Conservation (phyloP, 2,888 invertebrate genomes). For the Unio pictorum region DNA sequence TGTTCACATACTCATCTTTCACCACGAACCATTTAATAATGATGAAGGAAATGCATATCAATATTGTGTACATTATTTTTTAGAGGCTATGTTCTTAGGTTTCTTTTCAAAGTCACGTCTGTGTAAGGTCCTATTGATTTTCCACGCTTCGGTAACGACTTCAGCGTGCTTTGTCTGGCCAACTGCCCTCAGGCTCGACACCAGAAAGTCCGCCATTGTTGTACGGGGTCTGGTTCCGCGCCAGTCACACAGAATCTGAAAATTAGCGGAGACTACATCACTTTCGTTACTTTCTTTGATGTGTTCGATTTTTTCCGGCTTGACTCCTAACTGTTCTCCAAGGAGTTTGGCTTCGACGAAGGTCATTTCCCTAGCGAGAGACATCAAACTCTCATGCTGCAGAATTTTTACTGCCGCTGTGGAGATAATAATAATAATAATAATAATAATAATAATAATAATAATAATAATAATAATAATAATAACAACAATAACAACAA, state of each 20-base stretch:
- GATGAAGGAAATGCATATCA: too few relatives aligned
- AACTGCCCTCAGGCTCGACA: slow-evolving; percentile 36
- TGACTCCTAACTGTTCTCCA: slow-evolving; percentile 34
- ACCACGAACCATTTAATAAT: too few relatives aligned
- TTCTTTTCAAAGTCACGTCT: slow-evolving; percentile 27
- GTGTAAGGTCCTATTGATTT: slow-evolving; percentile 23
- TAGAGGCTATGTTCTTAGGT: too few relatives aligned
- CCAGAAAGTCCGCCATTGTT: slow-evolving; percentile 44
- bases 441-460: slow-evolving; percentile 1
- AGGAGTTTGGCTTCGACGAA: slow-evolving; percentile 30
- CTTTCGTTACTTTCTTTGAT: slow-evolving; percentile 28
- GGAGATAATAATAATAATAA: slow-evolving; percentile 2
- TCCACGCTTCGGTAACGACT: slow-evolving; percentile 32
- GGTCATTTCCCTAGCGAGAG: slow-evolving; percentile 32
- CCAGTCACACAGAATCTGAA: slow-evolving; percentile 44
- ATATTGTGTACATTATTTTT: too few relatives aligned
- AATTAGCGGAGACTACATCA: slow-evolving; percentile 36
- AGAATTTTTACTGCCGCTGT: slow-evolving; percentile 30
- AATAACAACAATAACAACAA: neutral
- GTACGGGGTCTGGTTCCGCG: slow-evolving; percentile 37
- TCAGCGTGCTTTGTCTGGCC: slow-evolving; percentile 35
- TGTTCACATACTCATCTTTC: too few relatives aligned
- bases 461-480: neutral
- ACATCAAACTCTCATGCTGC: slow-evolving; percentile 45
- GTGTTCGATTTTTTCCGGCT: slow-evolving; percentile 21